Evolutionary conservation across 1,140 invertebrate species (phyloP).

Genomic region (Drosophila athabasca): DNA sequence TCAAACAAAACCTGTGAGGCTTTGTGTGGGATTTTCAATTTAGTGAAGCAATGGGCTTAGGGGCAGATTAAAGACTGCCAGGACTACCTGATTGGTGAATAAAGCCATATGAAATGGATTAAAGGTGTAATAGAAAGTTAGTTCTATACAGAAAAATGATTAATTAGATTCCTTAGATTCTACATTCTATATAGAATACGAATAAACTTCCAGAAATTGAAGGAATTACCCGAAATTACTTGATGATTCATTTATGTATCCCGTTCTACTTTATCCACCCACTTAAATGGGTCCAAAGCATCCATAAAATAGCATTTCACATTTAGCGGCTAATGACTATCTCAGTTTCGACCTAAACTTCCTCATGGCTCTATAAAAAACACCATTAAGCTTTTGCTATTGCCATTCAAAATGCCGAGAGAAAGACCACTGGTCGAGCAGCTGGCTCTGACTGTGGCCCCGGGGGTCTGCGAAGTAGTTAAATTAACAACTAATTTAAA

Average conservation of each 20-base stretch:
- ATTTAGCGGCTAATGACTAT: constrained; percentile 36
- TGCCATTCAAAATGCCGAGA: constrained; percentile 1
- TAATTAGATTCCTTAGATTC: no score
- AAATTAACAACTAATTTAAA: constrained; percentile 76
- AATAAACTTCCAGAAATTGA: no score
- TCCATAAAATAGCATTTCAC: constrained; percentile 29
- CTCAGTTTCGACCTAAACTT: constrained; percentile 24
- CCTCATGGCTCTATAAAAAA: constrained; percentile 38
- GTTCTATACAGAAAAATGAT: no score
- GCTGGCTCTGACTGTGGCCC: constrained; percentile 2
- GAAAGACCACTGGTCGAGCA: constrained; percentile 15
- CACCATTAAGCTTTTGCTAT: constrained; percentile 36
- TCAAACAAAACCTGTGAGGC: constrained; percentile 10
- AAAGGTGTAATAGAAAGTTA: no score
- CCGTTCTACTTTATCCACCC: background rate
- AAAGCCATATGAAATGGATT: no score
- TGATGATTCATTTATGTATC: no score
- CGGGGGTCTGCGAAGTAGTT: constrained; percentile 38
- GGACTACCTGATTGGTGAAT: no score
- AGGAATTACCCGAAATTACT: no score
- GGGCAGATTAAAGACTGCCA: background rate
- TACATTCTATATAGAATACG: no score
- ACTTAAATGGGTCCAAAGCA: background rate
- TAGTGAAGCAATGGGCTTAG: constrained; percentile 19
- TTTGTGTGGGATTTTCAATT: background rate